Evolutionary conservation across 2,113 vertebrate species (phyloP), one percentile per base, ranked within the genome.

Genomic region (Equus przewalskii): DNA sequence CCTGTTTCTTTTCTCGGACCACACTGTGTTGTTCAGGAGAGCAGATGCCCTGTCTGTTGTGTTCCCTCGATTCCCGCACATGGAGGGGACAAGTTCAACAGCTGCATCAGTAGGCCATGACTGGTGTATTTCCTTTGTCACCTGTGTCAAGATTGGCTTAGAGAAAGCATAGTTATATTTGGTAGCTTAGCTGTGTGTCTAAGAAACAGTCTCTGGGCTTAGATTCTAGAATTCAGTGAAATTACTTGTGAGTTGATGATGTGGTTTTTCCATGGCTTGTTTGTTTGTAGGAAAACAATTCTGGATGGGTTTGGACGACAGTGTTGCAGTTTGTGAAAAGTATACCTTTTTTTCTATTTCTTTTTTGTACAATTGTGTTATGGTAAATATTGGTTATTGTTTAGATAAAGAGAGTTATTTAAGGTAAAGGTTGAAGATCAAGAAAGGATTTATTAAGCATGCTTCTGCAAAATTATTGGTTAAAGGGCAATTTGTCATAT

Each of bases 21-120:
- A 5, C 12, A 1, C 26, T 0, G 3, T 11, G 56, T 33, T 4
- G 2, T 7, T 30, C 6, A 5, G 64, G 19, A 72, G 5, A 6
- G 4, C 22, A 19, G 58, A 14, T 28, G 33, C 49, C 13, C 11
- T 19, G 8, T 0, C 26, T 19, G 0, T 12, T 0, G 0, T 21
- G 46, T 56, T 44, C 56, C 30, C 30, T 78, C 19, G 16, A 7
- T 21, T 12, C 22, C 4, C 0, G 3, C 16, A 3, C 14, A 14
- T 0, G 15, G 21, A 15, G 62, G 56, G 60, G 3, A 7, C 4
- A 7, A 1, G 11, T 16, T 65, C 60, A 16, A 1, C 30, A 7
- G 13, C 28, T 2, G 36, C 15, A 4, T 6, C 0, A 3, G 28
- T 26, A 19, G 28, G 26, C 73, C 16, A 13, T 3, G 7, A 21